Percentiles rank a stretch among this genome's conserved stretches.
phyloP scores from a whole-genome alignment of 2,797 vertebrate species.

The Typhlichthys eigenmanni region DNA sequence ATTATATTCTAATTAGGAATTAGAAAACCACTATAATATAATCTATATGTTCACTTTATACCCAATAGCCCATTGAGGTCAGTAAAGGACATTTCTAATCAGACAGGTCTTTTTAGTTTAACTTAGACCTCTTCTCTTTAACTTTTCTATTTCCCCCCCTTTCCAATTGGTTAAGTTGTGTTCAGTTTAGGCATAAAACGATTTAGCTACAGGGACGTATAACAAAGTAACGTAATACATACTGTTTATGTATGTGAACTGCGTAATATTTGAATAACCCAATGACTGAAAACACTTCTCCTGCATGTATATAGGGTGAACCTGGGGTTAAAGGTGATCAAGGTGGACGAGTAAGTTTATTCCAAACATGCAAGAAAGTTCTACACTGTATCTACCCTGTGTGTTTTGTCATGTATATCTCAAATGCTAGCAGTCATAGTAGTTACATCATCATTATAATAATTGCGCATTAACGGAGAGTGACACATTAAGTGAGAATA shows the following conservation, averaged over 20 bases:
- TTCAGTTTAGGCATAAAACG: no score
- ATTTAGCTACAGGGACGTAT: no score
- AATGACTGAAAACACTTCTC: slow-evolving; percentile 16
- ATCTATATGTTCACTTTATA: no score
- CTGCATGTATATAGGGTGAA: slow-evolving; percentile 65
- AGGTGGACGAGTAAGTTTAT: slow-evolving; percentile 62
- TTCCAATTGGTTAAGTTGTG: no score
- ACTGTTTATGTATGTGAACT: neutral
- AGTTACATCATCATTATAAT: neutral
- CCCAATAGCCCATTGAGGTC: no score
- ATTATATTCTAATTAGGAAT: no score
- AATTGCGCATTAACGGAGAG: neutral
- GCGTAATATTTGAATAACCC: neutral
- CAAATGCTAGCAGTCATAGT: neutral
- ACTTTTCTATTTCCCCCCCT: no score
- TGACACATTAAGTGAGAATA: neutral
- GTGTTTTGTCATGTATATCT: neutral
- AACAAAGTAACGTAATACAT: no score
- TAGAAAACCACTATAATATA: no score
- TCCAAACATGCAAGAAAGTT: neutral
- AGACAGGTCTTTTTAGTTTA: no score
- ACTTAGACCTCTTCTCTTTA: no score
- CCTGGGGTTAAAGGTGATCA: slow-evolving; percentile 69
- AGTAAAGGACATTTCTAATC: no score
- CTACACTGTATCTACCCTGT: neutral